Evolutionary conservation across 2,113 vertebrate genomes (phyloP).

Genomic region (Brachyhypopomus occidentalis): DNA sequence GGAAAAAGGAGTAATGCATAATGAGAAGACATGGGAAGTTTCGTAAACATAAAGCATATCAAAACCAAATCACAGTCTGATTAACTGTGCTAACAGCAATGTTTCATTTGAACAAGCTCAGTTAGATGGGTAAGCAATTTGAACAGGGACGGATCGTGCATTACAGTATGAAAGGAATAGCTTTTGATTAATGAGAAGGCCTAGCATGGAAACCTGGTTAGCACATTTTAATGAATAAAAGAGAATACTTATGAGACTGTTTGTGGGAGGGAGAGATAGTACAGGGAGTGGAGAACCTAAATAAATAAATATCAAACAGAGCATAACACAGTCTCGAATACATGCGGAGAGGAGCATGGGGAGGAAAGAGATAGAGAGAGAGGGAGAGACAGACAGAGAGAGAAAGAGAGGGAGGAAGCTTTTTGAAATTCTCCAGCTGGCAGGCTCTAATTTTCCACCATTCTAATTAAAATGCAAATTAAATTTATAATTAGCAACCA

Average conservation of each 20-base stretch:
- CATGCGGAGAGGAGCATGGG: constrained; percentile 53
- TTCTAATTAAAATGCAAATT: constrained; percentile 99
- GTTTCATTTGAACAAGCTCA: constrained; percentile 40
- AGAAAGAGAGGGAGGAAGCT: constrained; percentile 74
- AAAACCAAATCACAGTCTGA: constrained; percentile 34
- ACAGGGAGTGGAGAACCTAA: constrained; percentile 68
- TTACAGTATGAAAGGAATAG: constrained; percentile 52
- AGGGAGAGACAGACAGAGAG: constrained; percentile 3
- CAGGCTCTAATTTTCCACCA: constrained; percentile 99
- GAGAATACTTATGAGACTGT: constrained; percentile 59
- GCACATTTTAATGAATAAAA: constrained; percentile 56
- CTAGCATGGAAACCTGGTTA: constrained; percentile 52
- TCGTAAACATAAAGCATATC: constrained; percentile 13
- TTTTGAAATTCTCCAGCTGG: constrained; percentile 99
- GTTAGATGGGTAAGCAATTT: constrained; percentile 50
- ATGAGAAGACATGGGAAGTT: constrained; percentile 29
- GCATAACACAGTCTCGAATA: constrained; percentile 84
- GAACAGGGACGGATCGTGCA: constrained; percentile 45
- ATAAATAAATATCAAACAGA: constrained; percentile 80
- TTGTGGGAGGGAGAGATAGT: constrained; percentile 79
- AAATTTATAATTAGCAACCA: constrained; percentile 99
- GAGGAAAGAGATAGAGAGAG: constrained; percentile 50
- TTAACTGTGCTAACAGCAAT: constrained; percentile 19
- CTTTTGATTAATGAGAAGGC: constrained; percentile 57
- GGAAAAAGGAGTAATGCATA: constrained; percentile 7